Evolutionary conservation across 2,113 vertebrate genomes (phyloP).

Genomic region (Misgurnus mizolepis): DNA sequence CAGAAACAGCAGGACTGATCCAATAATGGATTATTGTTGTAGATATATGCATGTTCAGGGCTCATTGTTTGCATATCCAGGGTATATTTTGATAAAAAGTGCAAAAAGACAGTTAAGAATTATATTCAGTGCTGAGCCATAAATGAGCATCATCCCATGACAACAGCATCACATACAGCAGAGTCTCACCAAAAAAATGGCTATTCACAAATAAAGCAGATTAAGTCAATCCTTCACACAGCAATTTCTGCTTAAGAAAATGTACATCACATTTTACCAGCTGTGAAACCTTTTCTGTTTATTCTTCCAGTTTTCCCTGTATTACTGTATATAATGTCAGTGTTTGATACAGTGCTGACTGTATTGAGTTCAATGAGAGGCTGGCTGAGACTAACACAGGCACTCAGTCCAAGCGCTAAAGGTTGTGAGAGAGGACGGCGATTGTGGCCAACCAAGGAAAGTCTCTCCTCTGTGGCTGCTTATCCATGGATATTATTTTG

Average conservation of each 20-base stretch:
- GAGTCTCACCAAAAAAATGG: background rate
- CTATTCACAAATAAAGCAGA: slow-evolving; percentile 4
- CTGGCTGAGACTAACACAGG: background rate
- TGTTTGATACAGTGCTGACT: background rate
- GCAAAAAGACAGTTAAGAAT: slow-evolving; percentile 39
- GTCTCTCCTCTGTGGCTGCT: background rate
- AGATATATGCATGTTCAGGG: slow-evolving; percentile 38
- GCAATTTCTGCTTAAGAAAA: background rate
- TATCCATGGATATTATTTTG: slow-evolving; percentile 12
- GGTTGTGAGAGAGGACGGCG: background rate
- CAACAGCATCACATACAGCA: slow-evolving; percentile 23
- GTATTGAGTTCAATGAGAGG: background rate
- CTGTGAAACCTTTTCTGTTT: background rate
- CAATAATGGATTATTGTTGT: background rate
- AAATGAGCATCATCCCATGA: slow-evolving; percentile 19
- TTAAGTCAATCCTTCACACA: background rate
- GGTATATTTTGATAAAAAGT: slow-evolving; percentile 42
- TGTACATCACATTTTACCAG: background rate
- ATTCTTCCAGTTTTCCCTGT: background rate
- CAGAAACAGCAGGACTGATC: slow-evolving; percentile 26
- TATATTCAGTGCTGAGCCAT: slow-evolving; percentile 12
- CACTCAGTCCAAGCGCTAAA: background rate
- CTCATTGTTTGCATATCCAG: slow-evolving; percentile 33
- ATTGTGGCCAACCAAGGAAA: background rate
- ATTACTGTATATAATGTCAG: background rate